phyloP scores from a whole-genome alignment of 1,140 invertebrate species.

The Trigoniulus corallinus region DNA sequence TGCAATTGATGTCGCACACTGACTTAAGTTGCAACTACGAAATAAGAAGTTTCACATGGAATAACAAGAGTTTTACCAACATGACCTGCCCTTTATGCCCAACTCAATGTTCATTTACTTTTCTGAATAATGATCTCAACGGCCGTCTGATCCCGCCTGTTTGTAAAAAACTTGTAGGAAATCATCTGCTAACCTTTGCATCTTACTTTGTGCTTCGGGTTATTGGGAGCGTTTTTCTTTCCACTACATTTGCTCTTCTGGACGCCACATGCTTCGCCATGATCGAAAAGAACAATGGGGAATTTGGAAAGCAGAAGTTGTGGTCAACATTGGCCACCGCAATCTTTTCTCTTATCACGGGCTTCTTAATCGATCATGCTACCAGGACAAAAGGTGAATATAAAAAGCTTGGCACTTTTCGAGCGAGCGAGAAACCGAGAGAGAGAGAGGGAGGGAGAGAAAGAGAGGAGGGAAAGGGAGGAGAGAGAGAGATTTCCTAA shows the following conservation, averaged over 20 bases:
- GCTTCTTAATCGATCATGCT: conserved; percentile 51
- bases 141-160: too few relatives aligned
- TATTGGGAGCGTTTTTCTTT: conserved; percentile 52
- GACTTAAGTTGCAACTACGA: not conserved
- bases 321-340: conserved; percentile 63
- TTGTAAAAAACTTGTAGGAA: not conserved
- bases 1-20: not conserved
- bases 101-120: too few relatives aligned
- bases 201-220: conserved; percentile 57
- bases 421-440: too few relatives aligned
- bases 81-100: too few relatives aligned
- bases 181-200: conserved; percentile 40
- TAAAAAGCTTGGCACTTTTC: too few relatives aligned
- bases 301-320: conserved; percentile 58
- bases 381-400: conserved; percentile 19
- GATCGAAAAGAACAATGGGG: conserved; percentile 57
- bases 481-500: too few relatives aligned
- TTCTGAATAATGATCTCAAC: too few relatives aligned
- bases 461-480: too few relatives aligned
- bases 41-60: too few relatives aligned
- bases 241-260: conserved; percentile 57
- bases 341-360: conserved; percentile 59
- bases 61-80: too few relatives aligned
- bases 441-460: too few relatives aligned
- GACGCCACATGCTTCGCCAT: conserved; percentile 63